Evolutionary conservation across 2,888 invertebrate genomes (phyloP), one percentile per base, ranked within the genome.

Genomic region (Eulithis prunata): DNA sequence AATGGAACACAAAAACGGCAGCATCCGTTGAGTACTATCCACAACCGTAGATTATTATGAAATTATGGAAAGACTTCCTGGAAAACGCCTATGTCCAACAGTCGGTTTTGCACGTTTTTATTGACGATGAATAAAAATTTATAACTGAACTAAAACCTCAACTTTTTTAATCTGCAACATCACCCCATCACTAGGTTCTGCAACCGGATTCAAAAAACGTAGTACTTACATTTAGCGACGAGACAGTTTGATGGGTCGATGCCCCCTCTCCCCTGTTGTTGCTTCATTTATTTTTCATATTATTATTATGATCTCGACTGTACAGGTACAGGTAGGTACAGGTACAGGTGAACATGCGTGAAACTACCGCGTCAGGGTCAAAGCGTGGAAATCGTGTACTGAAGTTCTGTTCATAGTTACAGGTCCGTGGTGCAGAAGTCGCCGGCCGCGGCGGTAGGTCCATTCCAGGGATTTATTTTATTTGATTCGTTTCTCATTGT

Each of bases 171-270:
- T 21, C 21, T 21, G 21, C 21, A 41, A 41, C 41, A 41, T 41
- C 2, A 41, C 36, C 63, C 57, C 65, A 38, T 59, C 62, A 41
- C 69, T 66, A 67, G 49, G 10, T 41, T 11, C 43, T 8, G 14
- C 65, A 56, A 61, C 71, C 68, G 68, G 72, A 69, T 67, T 58
- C 56, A 62, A 68, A 68, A 72, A 72, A 70, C 58, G 63, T 55
- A 53, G 63, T 55, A 53, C 21, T 21, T 21, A 21, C 65, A 62
- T 64, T 66, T 64, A 67, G 54, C 72, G 57, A 60, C 63, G 70
- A 65, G 68, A 65, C 71, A 66, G 69, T 69, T 67, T 62, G 53
- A 57, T 57, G 65, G 54, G 54, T 54, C 41, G 41, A 54, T 54
- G 46, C 58, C 59, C 12, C 28, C 51, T 46, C 46, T 21, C 49